Conservation (phyloP, 2,113 vertebrate species). For the Sakesphorus luctuosus region DNA sequence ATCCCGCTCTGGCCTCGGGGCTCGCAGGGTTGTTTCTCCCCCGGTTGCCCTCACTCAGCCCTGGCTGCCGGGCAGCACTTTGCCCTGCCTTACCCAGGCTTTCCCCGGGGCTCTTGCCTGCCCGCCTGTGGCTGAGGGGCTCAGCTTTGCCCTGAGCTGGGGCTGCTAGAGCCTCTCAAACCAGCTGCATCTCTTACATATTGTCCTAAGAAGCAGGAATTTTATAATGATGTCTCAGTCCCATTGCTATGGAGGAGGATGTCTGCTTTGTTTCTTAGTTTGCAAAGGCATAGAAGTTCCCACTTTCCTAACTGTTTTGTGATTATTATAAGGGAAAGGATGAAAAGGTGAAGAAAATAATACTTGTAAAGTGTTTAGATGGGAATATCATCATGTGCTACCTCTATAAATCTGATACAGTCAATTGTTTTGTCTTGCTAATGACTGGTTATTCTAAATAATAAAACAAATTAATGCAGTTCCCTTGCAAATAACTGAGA, state of each 20-base stretch:
- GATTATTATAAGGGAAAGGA: background rate
- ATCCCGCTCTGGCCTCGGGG: background rate
- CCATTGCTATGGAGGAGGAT: background rate
- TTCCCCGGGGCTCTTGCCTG: background rate
- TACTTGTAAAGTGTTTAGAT: background rate
- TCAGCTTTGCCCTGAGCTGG: background rate
- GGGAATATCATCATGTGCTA: background rate
- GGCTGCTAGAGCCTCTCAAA: background rate
- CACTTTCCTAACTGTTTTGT: background rate
- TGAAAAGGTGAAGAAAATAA: background rate
- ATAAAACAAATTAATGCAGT: background rate
- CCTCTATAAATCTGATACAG: background rate
- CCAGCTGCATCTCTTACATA: fast-evolving
- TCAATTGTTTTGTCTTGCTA: background rate
- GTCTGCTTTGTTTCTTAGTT: background rate
- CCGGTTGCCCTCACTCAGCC: background rate
- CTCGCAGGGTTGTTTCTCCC: background rate
- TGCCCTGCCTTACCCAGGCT: background rate
- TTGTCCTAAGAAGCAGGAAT: background rate
- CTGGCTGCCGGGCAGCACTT: background rate
- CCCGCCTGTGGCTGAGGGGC: background rate
- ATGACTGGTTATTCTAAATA: background rate
- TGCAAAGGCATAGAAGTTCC: background rate
- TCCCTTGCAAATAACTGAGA: background rate
- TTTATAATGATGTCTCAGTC: background rate